phyloP scores from a whole-genome alignment of 2,888 invertebrate species.

The Spilosoma lubricipeda region DNA sequence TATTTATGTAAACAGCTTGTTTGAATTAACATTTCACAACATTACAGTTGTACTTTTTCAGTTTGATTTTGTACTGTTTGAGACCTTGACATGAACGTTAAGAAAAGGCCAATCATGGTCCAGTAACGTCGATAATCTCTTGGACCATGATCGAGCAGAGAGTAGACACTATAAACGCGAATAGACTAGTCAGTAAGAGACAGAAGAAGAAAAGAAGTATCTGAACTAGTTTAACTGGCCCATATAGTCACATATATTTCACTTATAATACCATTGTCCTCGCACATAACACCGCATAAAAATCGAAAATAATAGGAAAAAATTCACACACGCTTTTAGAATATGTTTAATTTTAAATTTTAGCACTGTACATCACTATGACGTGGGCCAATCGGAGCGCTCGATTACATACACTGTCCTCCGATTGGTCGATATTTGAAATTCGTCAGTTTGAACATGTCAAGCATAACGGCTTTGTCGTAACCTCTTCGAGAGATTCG shows the following conservation, averaged over 20 bases:
- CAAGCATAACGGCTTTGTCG: slow-evolving; percentile 53
- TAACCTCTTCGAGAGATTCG: slow-evolving; percentile 62
- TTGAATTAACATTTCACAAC: not conserved
- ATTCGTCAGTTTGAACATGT: slow-evolving; percentile 28
- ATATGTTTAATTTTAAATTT: slow-evolving; percentile 26
- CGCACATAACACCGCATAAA: slow-evolving; percentile 23
- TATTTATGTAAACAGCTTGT: not conserved
- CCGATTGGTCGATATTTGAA: slow-evolving; percentile 23
- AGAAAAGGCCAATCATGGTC: not conserved
- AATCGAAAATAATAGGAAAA: slow-evolving; percentile 30
- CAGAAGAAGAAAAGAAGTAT: not conserved
- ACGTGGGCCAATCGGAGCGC: slow-evolving; percentile 24
- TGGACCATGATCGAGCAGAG: too few relatives aligned
- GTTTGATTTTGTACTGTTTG: not conserved
- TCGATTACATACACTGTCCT: slow-evolving; percentile 23
- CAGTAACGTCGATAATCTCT: not conserved
- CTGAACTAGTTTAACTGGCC: not conserved
- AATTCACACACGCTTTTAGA: slow-evolving; percentile 35
- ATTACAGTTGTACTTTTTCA: not conserved
- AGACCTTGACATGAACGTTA: not conserved
- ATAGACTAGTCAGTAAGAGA: too few relatives aligned
- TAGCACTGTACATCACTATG: slow-evolving; percentile 33
- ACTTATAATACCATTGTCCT: not conserved
- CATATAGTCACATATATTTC: not conserved
- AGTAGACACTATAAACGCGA: not conserved